Base-by-base conservation (phyloP, 2,797 vertebrate species). In the Arctocebus calabarensis region DNA sequence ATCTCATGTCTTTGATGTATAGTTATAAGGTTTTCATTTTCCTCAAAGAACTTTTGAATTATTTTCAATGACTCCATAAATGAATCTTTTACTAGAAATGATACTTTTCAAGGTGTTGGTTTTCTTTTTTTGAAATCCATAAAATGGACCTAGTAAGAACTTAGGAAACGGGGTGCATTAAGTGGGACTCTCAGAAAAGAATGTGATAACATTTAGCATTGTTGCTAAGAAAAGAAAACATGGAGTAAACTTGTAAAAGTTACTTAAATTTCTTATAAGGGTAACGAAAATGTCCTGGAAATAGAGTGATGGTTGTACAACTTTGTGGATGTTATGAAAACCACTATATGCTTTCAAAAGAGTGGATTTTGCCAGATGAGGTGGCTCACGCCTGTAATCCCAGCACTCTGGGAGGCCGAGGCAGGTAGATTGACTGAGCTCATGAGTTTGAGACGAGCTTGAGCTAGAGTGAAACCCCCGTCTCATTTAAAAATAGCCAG, bases 171-270 rank as follows among this genome's bases (percentile, higher is more conserved):
- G 25, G 7, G 52, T 78, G 11, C 34, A 85, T 86, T 70, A 87
- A 55, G 70, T 94, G 32, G 22, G 29, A 87, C 79, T 88, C 85
- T 87, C 4, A 3, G 68, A 37, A 88, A 84, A 94, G 40, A 55
- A 40, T 84, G 20, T 88, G 81, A 81, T 14, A 71, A 86, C 40
- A 83, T 66, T 85, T 86, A 93, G 25, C 32, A 81, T 70, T 29
- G 4, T 78, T 74, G 73, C 43, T 71, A 43, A 83, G 43, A 45
- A 45, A 45, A 52, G 20, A 29, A 2, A 27, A 48, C 9, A 87
- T 92, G 34, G 62, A 57, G 88, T 91, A 70, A 91, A 62, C 62
- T 94, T 84, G 34, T 91, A 85, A 71, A 93, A 62, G 29, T 55
- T 20, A n/a, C 12, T 78, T 48, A 37, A 0, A 25, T 87, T 87